A percentile compares a stretch with the other conserved stretches of the same genome.
phyloP scores from a whole-genome alignment of 2,888 invertebrate species.

The Clepsis dumicolana region DNA sequence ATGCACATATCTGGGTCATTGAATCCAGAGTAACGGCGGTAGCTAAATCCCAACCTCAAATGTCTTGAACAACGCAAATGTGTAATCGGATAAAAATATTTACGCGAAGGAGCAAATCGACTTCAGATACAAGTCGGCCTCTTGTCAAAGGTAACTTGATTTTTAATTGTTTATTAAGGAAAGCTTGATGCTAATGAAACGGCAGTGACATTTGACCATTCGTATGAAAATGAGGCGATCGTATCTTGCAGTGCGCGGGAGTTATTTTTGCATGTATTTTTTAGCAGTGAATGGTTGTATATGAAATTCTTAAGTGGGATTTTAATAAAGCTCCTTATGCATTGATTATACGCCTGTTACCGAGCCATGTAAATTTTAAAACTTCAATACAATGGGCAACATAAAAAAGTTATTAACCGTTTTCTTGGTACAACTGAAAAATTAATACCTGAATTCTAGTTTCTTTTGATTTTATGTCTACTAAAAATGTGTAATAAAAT shows the following conservation, averaged over 20 bases:
- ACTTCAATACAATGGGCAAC: too few relatives aligned
- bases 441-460: too few relatives aligned
- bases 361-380: too few relatives aligned
- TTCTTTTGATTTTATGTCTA: too few relatives aligned
- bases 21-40: not conserved
- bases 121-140: not conserved
- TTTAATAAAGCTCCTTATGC: too few relatives aligned
- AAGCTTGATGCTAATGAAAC: not conserved
- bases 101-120: not conserved
- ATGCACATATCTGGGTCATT: too few relatives aligned
- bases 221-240: not conserved
- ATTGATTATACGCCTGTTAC: too few relatives aligned
- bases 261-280: not conserved
- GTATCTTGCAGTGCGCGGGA: constrained; percentile 1
- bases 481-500: too few relatives aligned
- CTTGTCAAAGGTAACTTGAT: not conserved
- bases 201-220: not conserved
- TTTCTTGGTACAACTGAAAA: too few relatives aligned
- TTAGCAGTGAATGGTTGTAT: too few relatives aligned
- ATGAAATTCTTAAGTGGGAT: too few relatives aligned
- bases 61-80: not conserved
- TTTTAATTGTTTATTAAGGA: constrained; percentile 2
- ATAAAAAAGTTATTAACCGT: too few relatives aligned
- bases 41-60: not conserved
- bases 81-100: not conserved